A percentile compares a stretch with the other conserved stretches of the same genome.
Evolutionary conservation across 2,797 vertebrate species (phyloP).

Genomic region (Sparidentex hasta): DNA sequence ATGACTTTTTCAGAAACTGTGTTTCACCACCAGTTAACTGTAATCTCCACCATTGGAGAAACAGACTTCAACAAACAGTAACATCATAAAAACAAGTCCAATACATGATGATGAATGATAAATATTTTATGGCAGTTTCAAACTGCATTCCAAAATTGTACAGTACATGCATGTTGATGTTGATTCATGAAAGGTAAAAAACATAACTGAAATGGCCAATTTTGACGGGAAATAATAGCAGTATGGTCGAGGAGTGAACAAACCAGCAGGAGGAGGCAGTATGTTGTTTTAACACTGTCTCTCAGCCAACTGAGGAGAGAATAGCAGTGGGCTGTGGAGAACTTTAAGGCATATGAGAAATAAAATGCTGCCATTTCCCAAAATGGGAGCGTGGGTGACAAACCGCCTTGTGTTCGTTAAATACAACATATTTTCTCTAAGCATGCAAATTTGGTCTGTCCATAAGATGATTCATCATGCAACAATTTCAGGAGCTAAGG

Average conservation of each 20-base stretch:
- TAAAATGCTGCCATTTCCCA: not conserved
- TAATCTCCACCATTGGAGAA: no score
- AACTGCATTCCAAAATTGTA: no score
- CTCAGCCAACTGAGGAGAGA: constrained; percentile 5
- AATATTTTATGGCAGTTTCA: no score
- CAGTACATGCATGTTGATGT: no score
- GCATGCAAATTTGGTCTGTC: not conserved
- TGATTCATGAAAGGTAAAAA: not conserved
- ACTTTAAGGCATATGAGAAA: not conserved
- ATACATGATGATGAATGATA: no score
- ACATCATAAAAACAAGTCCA: no score
- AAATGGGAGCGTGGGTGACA: not conserved
- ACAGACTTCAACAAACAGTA: no score
- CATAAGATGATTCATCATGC: not conserved
- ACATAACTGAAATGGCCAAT: not conserved
- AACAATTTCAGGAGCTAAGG: not conserved
- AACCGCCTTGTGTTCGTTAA: not conserved
- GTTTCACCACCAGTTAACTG: no score
- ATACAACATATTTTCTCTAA: not conserved
- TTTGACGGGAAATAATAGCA: not conserved
- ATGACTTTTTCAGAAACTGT: not conserved
- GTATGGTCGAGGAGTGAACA: constrained; percentile 10
- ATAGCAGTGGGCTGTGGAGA: not conserved
- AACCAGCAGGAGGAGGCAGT: constrained; percentile 52
- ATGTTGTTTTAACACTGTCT: constrained; percentile 8